These are phyloP conservation scores for Conops quadrifasciatus DNA, from an alignment of 2,888 invertebrate genomes.

Conservation along the genomic window DNA sequence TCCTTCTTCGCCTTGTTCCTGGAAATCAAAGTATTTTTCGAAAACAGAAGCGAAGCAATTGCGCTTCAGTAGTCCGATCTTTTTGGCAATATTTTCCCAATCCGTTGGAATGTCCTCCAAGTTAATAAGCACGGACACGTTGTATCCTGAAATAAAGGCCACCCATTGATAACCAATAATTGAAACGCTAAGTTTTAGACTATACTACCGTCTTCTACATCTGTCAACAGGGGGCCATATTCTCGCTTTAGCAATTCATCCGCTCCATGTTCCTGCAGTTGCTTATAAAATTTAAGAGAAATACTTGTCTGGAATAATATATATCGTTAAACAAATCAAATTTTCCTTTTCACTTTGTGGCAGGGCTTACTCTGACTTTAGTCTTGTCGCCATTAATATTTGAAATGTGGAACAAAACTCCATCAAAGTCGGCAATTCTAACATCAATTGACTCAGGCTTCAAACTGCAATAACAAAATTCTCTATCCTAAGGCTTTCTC, in stretches of 20 bases:
- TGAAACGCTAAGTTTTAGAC: slow-evolving; percentile 8
- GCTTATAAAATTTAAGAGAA: slow-evolving; percentile 97
- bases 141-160: slow-evolving; percentile 76
- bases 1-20: slow-evolving; percentile 89
- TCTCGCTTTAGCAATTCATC: slow-evolving; percentile 94
- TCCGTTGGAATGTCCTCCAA: slow-evolving; percentile 90
- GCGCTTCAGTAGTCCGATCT: slow-evolving; percentile 92
- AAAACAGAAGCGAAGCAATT: slow-evolving; percentile 99
- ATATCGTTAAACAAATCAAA: not conserved
- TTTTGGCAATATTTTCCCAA: slow-evolving; percentile 89
- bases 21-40: slow-evolving; percentile 98
- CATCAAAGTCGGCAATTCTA: slow-evolving; percentile 97
- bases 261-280: slow-evolving; percentile 97
- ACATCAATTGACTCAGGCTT: slow-evolving; percentile 97
- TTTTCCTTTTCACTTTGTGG: not conserved
- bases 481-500: too few species aligned
- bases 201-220: slow-evolving; percentile 83
- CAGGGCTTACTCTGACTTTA: slow-evolving; percentile 87
- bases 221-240: slow-evolving; percentile 84
- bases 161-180: slow-evolving; percentile 10
- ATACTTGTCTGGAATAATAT: slow-evolving; percentile 84
- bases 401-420: slow-evolving; percentile 97
- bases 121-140: slow-evolving; percentile 92
- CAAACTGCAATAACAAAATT: slow-evolving; percentile 59
- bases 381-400: slow-evolving; percentile 96